Conservation (phyloP, 2,113 vertebrate genomes). For the Daboia siamensis region DNA sequence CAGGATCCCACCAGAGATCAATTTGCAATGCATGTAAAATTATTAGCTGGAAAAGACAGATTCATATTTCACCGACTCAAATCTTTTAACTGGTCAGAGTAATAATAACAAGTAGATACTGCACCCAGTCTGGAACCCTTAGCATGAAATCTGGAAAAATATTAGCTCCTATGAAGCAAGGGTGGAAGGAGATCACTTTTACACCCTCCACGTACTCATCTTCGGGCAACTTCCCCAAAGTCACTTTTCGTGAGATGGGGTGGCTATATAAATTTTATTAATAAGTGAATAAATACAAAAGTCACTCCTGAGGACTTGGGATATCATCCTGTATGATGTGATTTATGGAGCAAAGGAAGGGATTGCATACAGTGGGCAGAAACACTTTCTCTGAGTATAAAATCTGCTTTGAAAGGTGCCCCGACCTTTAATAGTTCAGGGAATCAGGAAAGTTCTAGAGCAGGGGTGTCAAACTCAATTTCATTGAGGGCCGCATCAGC, state of each 20-base stretch:
- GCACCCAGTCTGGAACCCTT: too few species aligned
- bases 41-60: slow-evolving; percentile 75
- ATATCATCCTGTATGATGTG: not conserved
- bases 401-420: not conserved
- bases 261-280: not conserved
- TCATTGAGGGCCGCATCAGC: too few species aligned
- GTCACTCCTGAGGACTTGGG: not conserved
- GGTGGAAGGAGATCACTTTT: not conserved
- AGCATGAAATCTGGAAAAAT: not conserved
- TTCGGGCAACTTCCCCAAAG: not conserved
- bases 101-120: not conserved
- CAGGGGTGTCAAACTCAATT: too few species aligned
- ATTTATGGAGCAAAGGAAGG: not conserved
- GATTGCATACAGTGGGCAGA: not conserved
- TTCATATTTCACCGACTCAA: not conserved
- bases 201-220: not conserved
- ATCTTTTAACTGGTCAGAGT: not conserved
- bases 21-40: slow-evolving; percentile 75
- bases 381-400: not conserved
- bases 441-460: not conserved
- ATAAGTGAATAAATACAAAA: not conserved
- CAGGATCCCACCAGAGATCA: slow-evolving; percentile 73
- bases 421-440: not conserved
- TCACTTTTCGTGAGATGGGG: not conserved
- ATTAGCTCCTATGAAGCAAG: too few species aligned